A percentile compares a stretch with the other conserved stretches of the same genome.
Evolutionary conservation across 2,888 invertebrate genomes (phyloP).

Genomic region (Drosophila anomelani): DNA sequence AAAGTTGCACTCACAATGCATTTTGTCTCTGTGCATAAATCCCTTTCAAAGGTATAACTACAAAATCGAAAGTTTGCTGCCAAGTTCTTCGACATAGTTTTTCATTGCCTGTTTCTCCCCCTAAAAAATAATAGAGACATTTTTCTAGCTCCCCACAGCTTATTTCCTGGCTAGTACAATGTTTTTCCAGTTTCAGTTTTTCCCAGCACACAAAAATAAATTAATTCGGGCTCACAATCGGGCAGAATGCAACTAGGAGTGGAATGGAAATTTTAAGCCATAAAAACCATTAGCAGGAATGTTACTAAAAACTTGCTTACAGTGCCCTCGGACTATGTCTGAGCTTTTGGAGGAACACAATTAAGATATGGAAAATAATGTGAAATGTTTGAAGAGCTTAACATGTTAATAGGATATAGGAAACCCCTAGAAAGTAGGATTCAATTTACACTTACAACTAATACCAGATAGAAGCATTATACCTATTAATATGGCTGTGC

Average conservation of each 20-base stretch:
- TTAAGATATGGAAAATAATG: slow-evolving; percentile 37
- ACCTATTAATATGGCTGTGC: slow-evolving; percentile 27
- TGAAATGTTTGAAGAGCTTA: slow-evolving; percentile 58
- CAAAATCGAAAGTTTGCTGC: slow-evolving; percentile 6
- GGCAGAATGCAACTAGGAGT: background rate
- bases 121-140: slow-evolving; percentile 7
- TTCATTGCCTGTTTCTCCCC: background rate
- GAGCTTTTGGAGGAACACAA: slow-evolving; percentile 1
- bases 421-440: slow-evolving; percentile 44
- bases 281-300: slow-evolving; percentile 1
- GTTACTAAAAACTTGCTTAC: slow-evolving; percentile 6
- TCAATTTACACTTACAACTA: slow-evolving; percentile 42
- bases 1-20: too few species aligned
- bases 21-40: slow-evolving; percentile 1
- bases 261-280: slow-evolving; percentile 13
- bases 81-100: slow-evolving; percentile 11
- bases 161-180: slow-evolving; percentile 6
- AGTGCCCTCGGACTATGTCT: slow-evolving; percentile 87
- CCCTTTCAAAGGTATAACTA: background rate
- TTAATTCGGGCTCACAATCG: slow-evolving; percentile 1
- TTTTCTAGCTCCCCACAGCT: background rate
- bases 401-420: slow-evolving; percentile 51
- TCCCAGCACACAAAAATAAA: slow-evolving; percentile 3
- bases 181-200: slow-evolving; percentile 4
- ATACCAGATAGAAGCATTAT: slow-evolving; percentile 13